A percentile compares a stretch with the other conserved stretches of the same genome.
Conservation (phyloP, 2,888 invertebrate genomes). For the Leptothorax acervorum region DNA sequence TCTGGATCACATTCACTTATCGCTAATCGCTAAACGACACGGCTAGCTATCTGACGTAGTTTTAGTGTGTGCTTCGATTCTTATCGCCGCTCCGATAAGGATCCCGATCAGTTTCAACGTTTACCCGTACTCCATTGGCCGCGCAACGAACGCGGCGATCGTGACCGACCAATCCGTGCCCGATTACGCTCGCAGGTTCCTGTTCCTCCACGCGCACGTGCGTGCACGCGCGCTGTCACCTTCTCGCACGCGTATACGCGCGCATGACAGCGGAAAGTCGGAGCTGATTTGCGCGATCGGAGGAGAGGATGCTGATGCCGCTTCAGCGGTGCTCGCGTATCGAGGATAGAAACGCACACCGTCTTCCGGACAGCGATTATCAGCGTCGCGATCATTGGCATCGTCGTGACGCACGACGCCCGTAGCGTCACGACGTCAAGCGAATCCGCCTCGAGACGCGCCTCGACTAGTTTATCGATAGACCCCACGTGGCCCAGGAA, state of each 20-base stretch:
- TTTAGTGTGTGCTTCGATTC: slow-evolving; percentile 38
- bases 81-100: neutral
- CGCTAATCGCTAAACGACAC: neutral
- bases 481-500: slow-evolving; percentile 54
- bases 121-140: neutral
- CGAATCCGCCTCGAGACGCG: slow-evolving; percentile 31
- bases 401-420: slow-evolving; percentile 2
- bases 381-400: neutral
- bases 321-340: slow-evolving; percentile 63
- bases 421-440: slow-evolving; percentile 70
- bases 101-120: neutral
- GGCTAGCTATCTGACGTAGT: neutral
- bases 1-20: neutral
- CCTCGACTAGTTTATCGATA: slow-evolving; percentile 47
- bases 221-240: slow-evolving; percentile 24
- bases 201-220: neutral
- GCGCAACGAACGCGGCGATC: slow-evolving; percentile 3
- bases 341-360: slow-evolving; percentile 6
- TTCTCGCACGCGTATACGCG: slow-evolving; percentile 15
- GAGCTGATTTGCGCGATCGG: neutral
- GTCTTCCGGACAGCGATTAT: neutral
- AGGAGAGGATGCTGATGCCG: slow-evolving; percentile 64
- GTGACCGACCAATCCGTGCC: slow-evolving; percentile 11
- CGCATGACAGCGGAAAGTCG: neutral
- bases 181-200: neutral